These are phyloP conservation scores for Galeopterus variegatus DNA, from an alignment of 2,113 vertebrate species.

Conservation along the genomic window DNA sequence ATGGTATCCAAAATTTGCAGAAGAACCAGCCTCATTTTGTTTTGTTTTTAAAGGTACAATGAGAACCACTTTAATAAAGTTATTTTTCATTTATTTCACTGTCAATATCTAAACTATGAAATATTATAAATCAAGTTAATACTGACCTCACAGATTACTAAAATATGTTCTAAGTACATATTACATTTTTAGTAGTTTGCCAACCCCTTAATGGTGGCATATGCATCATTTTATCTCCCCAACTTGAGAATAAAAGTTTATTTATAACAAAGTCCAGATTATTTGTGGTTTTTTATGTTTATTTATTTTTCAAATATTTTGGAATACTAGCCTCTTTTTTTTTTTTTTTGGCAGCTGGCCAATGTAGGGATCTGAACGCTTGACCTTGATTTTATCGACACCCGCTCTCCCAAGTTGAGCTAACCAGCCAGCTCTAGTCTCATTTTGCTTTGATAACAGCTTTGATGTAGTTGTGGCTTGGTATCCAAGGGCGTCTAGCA, in stretches of 20 bases:
- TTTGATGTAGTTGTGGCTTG: not conserved
- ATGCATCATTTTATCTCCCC: not conserved
- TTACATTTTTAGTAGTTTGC: not conserved
- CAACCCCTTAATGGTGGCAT: not conserved
- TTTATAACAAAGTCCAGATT: not conserved
- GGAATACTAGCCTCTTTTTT: not conserved
- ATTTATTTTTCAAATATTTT: not conserved
- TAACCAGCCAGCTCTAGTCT: not conserved
- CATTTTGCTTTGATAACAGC: not conserved
- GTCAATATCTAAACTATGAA: not conserved
- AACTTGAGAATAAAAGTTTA: constrained; percentile 14
- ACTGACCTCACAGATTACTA: not conserved
- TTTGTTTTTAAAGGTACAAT: not conserved
- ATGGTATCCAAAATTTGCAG: not conserved
- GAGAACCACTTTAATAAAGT: not conserved
- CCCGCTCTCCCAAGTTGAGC: no score
- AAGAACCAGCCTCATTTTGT: not conserved
- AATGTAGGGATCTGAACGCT: no score
- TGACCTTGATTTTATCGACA: no score
- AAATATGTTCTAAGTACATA: not conserved
- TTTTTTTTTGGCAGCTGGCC: no score
- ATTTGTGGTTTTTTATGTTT: not conserved
- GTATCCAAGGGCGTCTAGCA: not conserved
- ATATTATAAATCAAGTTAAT: not conserved
- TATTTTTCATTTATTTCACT: not conserved